Conservation (phyloP, 2,888 invertebrate genomes). For the Leptinotarsa haldemani region DNA sequence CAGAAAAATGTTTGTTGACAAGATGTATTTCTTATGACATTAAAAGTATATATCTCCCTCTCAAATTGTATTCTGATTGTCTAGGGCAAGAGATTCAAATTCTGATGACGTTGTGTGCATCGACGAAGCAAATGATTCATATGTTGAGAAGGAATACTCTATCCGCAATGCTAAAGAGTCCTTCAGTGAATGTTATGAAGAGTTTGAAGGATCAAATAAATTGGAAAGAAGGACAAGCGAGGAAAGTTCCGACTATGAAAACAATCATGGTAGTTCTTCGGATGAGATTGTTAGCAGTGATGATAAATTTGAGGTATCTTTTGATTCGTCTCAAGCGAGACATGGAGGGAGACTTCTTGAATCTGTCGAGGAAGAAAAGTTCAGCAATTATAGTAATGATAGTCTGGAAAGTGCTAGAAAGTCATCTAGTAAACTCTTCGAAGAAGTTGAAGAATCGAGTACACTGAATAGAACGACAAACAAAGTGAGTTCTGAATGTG, state of each 20-base stretch:
- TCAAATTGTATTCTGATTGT: neutral
- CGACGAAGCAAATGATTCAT: neutral
- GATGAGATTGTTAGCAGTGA: neutral
- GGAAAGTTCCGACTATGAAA: neutral
- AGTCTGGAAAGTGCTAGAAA: neutral
- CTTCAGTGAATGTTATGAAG: neutral
- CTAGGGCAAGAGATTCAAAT: neutral
- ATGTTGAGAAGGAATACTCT: neutral
- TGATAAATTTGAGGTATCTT: neutral
- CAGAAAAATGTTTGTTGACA: too few relatives aligned
- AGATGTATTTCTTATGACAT: too few relatives aligned
- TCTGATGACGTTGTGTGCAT: slow-evolving; percentile 4
- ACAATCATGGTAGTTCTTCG: neutral
- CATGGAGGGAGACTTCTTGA: neutral
- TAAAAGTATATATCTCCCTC: too few relatives aligned
- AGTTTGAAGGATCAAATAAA: neutral
- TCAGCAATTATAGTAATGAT: neutral
- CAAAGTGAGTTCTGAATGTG: neutral
- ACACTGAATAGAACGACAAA: neutral
- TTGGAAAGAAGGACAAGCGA: neutral
- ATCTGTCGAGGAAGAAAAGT: neutral
- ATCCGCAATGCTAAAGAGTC: neutral
- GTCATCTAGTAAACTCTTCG: neutral
- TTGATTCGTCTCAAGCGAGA: neutral
- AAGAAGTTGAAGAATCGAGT: neutral